Evolutionary conservation across 2,797 vertebrate species (phyloP).

Genomic region (Crotalus adamanteus): DNA sequence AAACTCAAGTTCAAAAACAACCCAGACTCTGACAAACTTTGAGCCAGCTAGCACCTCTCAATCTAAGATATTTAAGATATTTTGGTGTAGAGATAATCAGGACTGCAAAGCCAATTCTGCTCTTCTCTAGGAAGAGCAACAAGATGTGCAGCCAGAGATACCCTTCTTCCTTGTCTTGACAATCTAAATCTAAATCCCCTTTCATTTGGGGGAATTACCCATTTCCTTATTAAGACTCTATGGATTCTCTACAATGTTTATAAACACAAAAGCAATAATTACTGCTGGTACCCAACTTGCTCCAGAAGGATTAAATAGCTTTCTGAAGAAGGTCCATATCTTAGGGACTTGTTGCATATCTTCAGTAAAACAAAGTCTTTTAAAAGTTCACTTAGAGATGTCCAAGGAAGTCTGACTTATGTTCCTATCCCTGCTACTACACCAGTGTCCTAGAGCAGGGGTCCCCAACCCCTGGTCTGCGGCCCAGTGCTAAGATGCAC

Average conservation of each 20-base stretch:
- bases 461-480: no score
- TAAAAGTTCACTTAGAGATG: not conserved
- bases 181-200: not conserved
- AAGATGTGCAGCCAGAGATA: not conserved
- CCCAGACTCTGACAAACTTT: not conserved
- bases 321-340: not conserved
- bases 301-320: not conserved
- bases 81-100: not conserved
- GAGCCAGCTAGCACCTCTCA: not conserved
- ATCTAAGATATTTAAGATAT: no score
- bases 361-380: not conserved
- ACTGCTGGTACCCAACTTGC: not conserved
- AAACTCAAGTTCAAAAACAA: not conserved
- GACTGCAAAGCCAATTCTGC: not conserved
- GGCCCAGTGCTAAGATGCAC: not conserved
- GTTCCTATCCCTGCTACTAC: no score
- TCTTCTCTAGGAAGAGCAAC: no score
- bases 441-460: not conserved
- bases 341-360: not conserved
- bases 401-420: not conserved
- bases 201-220: not conserved
- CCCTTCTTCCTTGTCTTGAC: not conserved
- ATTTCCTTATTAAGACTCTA: not conserved
- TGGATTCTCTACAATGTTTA: not conserved
- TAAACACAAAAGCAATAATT: not conserved